A percentile compares a stretch with the other conserved stretches of the same genome.
These are phyloP conservation scores for Pelecanus crispus DNA, from an alignment of 2,113 vertebrate species.

Conservation along the genomic window DNA sequence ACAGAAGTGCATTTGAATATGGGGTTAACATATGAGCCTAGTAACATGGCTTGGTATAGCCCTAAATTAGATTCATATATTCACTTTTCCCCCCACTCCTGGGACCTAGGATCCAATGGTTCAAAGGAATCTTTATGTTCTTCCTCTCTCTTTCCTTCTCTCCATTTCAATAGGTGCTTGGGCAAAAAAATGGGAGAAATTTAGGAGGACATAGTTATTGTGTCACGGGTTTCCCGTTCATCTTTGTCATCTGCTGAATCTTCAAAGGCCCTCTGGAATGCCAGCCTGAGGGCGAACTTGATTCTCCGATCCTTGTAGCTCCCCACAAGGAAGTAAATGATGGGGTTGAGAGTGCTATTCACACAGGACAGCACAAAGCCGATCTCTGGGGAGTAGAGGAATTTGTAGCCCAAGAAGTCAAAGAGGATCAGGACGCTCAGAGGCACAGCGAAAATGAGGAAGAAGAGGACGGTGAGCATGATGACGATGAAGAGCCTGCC, in stretches of 20 bases:
- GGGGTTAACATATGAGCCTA: neutral
- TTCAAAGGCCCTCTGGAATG: conserved; percentile 56
- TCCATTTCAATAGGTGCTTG: neutral
- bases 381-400: conserved; percentile 16
- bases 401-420: conserved; percentile 50
- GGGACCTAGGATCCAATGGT: neutral
- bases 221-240: conserved; percentile 17
- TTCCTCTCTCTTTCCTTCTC: neutral
- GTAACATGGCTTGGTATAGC: neutral
- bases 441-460: conserved; percentile 32
- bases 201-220: neutral
- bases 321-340: conserved; percentile 63
- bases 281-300: conserved; percentile 14
- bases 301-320: conserved; percentile 44
- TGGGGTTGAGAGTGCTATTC: conserved; percentile 43
- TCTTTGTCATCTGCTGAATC: conserved; percentile 44
- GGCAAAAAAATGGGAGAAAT: neutral
- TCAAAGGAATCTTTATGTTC: neutral
- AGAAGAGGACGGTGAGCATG: conserved; percentile 50
- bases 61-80: neutral
- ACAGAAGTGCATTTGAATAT: neutral
- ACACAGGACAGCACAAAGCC: conserved; percentile 43
- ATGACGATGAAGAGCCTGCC: conserved; percentile 17
- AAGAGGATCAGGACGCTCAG: conserved; percentile 15
- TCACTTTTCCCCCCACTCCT: neutral